These are phyloP conservation scores for Cheirogaleus medius DNA, from an alignment of 2,113 vertebrate species.

Conservation along the genomic window DNA sequence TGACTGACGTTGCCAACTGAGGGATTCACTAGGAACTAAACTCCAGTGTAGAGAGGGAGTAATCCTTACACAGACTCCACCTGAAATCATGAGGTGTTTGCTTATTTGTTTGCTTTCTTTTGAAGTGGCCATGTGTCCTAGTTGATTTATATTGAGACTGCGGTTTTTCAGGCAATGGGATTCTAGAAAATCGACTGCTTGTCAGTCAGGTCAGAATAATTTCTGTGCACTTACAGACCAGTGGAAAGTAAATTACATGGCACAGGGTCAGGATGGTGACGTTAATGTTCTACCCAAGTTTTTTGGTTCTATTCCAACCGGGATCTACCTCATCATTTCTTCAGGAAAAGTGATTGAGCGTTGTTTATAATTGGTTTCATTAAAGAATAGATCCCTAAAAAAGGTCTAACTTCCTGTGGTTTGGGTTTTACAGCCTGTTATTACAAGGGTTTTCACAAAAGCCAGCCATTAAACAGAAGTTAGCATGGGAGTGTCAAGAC, in stretches of 20 bases:
- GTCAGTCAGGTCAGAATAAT: not conserved
- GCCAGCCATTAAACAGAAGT: not conserved
- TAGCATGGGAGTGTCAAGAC: not conserved
- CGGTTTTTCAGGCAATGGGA: not conserved
- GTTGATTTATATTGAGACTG: not conserved
- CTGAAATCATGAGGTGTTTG: not conserved
- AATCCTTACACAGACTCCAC: not conserved
- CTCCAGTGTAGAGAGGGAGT: not conserved
- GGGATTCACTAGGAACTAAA: not conserved
- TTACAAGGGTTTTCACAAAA: not conserved
- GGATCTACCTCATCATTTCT: not conserved
- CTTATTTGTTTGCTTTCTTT: not conserved
- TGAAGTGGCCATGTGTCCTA: not conserved
- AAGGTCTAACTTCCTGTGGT: not conserved
- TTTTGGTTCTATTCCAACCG: not conserved
- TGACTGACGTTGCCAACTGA: not conserved
- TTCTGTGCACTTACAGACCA: not conserved
- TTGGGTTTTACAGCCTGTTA: constrained; percentile 15
- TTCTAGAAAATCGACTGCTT: not conserved
- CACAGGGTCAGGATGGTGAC: not conserved
- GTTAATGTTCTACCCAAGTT: not conserved
- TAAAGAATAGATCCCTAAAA: not conserved
- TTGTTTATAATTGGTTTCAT: not conserved
- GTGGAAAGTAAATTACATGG: not conserved
- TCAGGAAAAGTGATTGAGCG: not conserved